These are phyloP conservation scores for Drosophila sproati DNA, from an alignment of 1,140 invertebrate species.

Conservation along the genomic window DNA sequence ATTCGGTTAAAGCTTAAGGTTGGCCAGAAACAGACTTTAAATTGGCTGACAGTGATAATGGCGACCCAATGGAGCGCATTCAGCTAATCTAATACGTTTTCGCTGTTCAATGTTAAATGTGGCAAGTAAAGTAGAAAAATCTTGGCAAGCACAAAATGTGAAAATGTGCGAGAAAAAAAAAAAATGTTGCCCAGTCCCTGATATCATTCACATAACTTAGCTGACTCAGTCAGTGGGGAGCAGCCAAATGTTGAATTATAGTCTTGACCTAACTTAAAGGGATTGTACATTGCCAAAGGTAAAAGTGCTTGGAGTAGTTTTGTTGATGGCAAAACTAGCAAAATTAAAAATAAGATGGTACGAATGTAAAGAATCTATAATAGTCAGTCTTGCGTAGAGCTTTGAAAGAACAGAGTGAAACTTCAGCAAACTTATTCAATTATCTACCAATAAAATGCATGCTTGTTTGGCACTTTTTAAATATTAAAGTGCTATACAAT, in stretches of 20 bases:
- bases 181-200: conserved; percentile 15
- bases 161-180: conserved; percentile 27
- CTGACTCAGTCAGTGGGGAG: conserved; percentile 6
- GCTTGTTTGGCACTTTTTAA: too few species aligned
- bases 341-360: neutral
- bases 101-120: conserved; percentile 50
- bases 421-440: too few species aligned
- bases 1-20: conserved; percentile 8
- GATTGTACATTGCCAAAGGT: conserved; percentile 27
- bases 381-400: too few species aligned
- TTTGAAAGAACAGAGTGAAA: too few species aligned
- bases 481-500: too few species aligned
- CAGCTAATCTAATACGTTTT: conserved; percentile 60
- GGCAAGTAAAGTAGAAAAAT: conserved; percentile 30
- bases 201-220: conserved; percentile 36
- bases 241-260: conserved; percentile 49
- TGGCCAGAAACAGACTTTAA: neutral
- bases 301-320: conserved; percentile 25
- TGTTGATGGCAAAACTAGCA: neutral
- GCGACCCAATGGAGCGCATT: conserved; percentile 28
- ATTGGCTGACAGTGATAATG: conserved; percentile 35
- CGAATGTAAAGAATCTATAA: too few species aligned
- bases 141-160: conserved; percentile 38
- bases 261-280: conserved; percentile 33
- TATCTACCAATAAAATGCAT: too few species aligned